These are phyloP conservation scores for Fissipunctia ypsillon DNA, from an alignment of 2,888 invertebrate species.

Conservation along the genomic window DNA sequence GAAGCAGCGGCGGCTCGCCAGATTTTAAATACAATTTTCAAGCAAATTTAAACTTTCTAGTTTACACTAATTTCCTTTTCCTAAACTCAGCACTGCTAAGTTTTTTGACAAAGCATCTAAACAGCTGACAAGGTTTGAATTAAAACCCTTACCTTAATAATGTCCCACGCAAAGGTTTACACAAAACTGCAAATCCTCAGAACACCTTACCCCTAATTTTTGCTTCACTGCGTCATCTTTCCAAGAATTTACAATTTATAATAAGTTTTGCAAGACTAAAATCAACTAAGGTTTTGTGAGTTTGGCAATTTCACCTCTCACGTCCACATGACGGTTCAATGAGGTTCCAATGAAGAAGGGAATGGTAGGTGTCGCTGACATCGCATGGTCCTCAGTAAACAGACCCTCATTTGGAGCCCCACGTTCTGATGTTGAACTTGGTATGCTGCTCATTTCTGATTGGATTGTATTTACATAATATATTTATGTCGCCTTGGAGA, in stretches of 20 bases:
- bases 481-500: constrained; percentile 21
- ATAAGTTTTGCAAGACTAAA: constrained; percentile 38
- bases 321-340: constrained; percentile 46
- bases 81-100: neutral
- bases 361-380: constrained; percentile 62
- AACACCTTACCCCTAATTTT: constrained; percentile 17
- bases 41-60: neutral
- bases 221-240: neutral
- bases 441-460: constrained; percentile 56
- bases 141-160: constrained; percentile 17
- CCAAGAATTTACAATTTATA: constrained; percentile 44
- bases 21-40: neutral
- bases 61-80: neutral
- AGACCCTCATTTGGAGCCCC: constrained; percentile 62
- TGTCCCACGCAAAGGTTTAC: constrained; percentile 14
- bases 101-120: constrained; percentile 3
- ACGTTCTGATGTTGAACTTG: constrained; percentile 53
- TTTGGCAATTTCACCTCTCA: constrained; percentile 50
- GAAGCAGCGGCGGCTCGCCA: neutral
- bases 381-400: constrained; percentile 64
- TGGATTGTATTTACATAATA: constrained; percentile 63
- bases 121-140: neutral
- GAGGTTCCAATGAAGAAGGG: constrained; percentile 62
- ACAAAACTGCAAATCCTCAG: constrained; percentile 21
- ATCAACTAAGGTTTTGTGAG: constrained; percentile 35